Base-by-base conservation (phyloP, 2,113 vertebrate genomes). In the Gallinago undulata region DNA sequence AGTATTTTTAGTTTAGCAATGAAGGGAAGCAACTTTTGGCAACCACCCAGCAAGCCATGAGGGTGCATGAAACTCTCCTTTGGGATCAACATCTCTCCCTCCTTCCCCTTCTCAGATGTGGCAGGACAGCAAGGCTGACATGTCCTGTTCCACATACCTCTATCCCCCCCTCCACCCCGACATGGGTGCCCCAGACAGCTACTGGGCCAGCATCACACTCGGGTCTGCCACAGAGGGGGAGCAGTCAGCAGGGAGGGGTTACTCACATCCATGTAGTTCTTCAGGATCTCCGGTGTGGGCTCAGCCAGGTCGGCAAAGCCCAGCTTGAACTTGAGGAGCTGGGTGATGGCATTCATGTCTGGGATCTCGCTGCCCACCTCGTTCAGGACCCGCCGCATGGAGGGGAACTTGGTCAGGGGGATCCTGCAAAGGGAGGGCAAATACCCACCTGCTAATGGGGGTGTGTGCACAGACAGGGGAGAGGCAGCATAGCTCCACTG, bases 201-300 rank as follows among this genome's bases (percentile, higher is more conserved):
- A 4, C n/a, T 16, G 2, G 8, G 19, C 27, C 10, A 10, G 4
- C 55, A 73, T 1, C 5, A 1, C 7, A 2, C 25, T 31, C 7
- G 51, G 37, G 39, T 69, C 41, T 0, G 1, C 33, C 39, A 28
- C 50, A 37, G n/a, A 1, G 13, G 11, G 5, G 16, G 66, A 1
- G 11, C 15, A 11, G 22, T 11, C 5, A 4, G 19, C 50, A n/a
- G 8, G 23, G 14, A 23, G 8, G 5, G 9, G 18, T 30, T 94
- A 96, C 99, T 99, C 94, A 99, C 99, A 96, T 99, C 99, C 67
- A 99, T 97, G 96, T 98, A 99, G 98, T 99, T 99, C 94, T 98
- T 99, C 93, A 99, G 96, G 19, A 96, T 97, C 91, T 99, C 99
- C 3, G 99, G 99, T n/a, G 98, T 98, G 93, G 99, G 99, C 10